Percentiles rank a stretch among this genome's conserved stretches.
phyloP scores from a whole-genome alignment of 2,888 invertebrate genomes.

The Scrobipalpa costella region DNA sequence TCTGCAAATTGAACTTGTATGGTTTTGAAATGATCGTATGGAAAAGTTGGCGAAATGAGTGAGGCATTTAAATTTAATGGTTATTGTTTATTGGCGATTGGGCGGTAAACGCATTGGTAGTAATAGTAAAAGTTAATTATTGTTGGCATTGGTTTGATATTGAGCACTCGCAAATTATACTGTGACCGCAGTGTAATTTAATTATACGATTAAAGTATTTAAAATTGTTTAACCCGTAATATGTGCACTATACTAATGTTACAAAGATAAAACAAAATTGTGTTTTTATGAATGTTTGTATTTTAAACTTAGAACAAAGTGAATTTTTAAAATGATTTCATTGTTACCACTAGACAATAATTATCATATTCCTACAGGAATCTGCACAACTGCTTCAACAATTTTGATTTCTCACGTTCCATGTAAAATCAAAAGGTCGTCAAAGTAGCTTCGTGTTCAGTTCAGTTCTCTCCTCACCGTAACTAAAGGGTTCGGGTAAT shows the following conservation, averaged over 20 bases:
- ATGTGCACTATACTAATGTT: too few species aligned
- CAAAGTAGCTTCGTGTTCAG: not conserved
- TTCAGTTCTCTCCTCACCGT: slow-evolving; percentile 32
- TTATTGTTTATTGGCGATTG: slow-evolving; percentile 19
- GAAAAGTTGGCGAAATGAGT: slow-evolving; percentile 24
- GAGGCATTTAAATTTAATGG: slow-evolving; percentile 23
- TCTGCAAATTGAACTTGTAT: slow-evolving; percentile 36
- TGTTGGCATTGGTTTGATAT: slow-evolving; percentile 13
- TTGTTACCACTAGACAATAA: too few species aligned
- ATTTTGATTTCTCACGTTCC: not conserved
- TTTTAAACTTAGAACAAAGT: too few species aligned
- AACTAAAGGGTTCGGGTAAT: slow-evolving; percentile 50
- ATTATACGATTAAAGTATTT: not conserved
- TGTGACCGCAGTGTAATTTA: not conserved
- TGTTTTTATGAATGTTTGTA: too few species aligned
- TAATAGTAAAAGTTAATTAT: slow-evolving; percentile 24
- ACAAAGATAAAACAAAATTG: too few species aligned
- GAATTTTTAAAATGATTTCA: too few species aligned
- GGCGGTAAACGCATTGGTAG: slow-evolving; percentile 21
- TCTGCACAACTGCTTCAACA: too few species aligned
- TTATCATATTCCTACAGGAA: too few species aligned
- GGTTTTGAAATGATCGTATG: slow-evolving; percentile 26
- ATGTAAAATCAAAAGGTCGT: slow-evolving; percentile 1
- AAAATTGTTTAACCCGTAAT: not conserved
- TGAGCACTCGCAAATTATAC: slow-evolving; percentile 1